Conservation (phyloP, 1,140 invertebrate genomes). For the Manduca sexta region DNA sequence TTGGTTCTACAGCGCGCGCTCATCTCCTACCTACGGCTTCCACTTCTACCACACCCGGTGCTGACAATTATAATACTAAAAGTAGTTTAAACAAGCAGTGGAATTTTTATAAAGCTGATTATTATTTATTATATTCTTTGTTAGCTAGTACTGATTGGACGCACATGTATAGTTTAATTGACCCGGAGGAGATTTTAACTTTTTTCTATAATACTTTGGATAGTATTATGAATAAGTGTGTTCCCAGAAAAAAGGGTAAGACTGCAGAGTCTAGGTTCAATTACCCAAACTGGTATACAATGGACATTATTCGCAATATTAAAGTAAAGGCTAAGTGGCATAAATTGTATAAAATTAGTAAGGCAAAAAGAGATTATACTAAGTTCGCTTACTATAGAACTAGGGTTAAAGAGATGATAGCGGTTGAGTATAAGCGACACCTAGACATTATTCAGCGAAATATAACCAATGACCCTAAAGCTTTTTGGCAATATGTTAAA, state of each 20-base stretch:
- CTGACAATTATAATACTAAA: background rate
- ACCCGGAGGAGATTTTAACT: background rate
- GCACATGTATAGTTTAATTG: background rate
- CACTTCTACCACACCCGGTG: background rate
- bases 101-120: slow-evolving; percentile 2
- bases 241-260: background rate
- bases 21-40: too few relatives aligned
- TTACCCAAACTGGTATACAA: slow-evolving; percentile 4
- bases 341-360: background rate
- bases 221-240: background rate
- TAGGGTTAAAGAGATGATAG: slow-evolving; percentile 4
- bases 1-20: too few relatives aligned
- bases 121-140: background rate
- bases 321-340: background rate
- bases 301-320: slow-evolving; percentile 1
- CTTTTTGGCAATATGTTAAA: background rate
- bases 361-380: slow-evolving; percentile 1
- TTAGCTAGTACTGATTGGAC: background rate
- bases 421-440: background rate
- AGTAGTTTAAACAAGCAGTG: too few relatives aligned
- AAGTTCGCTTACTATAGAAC: slow-evolving; percentile 10
- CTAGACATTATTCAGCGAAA: background rate
- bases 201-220: background rate
- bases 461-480: background rate
- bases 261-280: background rate